Base-by-base conservation (phyloP, 2,113 vertebrate genomes). In the Sialia sialis region DNA sequence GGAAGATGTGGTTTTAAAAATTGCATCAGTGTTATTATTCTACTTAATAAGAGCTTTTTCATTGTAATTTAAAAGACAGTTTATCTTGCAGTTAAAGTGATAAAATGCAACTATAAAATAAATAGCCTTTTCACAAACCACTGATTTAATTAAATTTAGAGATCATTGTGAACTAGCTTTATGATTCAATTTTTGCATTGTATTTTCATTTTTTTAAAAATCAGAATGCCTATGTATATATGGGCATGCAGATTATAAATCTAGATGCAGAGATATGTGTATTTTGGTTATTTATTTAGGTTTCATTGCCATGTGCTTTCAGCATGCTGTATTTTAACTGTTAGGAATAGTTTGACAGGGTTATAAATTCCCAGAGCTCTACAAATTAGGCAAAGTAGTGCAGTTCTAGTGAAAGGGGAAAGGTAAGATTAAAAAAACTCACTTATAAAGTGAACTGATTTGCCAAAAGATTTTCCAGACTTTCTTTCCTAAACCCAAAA, bases 11-110 rank as follows among this genome's bases (percentile, higher is more conserved):
- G 36, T 83, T 96, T 96, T 89, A 90, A 90, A 95, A 96, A 95
- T 29, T 90, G 22, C 67, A 83, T 51, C 3, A 7, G 34, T 0
- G 1, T 69, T 93, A 83, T 90, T 90, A 79, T 93, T 94, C 92
- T 91, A 80, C 34, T 94, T 94, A 95, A 90, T 80, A 94, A 94
- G 49, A 84, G 59, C 19, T 74, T 90, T 96, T 94, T 93, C 72
- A 94, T 29, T 95, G 43, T 78, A 89, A 94, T 96, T 94, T 95
- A 94, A 96, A 93, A 94, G 27, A 19, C 27, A 89, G 82, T 94
- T 95, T 94, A 83, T 94, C 67, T 92, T 95, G 69, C 44, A 88
- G 55, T 92, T 95, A 82, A 82, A 90, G 39, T 66, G 87, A 96
- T 94, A 89, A 94, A 95, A 94, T 48, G 29, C n/a, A 94, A 86